Evolutionary conservation across 2,888 invertebrate genomes (phyloP), one percentile per base, ranked within the genome.

Genomic region (Parasteatoda lunata): DNA sequence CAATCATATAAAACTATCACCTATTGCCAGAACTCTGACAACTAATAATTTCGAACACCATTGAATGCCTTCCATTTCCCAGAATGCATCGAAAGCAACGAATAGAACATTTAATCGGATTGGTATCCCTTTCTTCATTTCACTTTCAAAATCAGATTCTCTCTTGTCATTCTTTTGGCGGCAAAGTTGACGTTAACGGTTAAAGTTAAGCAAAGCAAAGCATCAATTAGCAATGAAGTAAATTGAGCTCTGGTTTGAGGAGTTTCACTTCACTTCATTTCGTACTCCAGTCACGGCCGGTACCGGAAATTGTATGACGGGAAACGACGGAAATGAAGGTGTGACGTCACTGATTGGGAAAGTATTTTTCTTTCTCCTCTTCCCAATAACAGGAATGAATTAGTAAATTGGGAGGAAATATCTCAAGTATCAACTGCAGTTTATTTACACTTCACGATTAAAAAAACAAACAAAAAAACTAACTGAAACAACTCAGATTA

Each of bases 321-420:
- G 85, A 72, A 72, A 72, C 72, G 72, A 69, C 81, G 86, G 86
- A 87, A 87, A 87, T 87, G 86, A 87, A 81, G 86, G 73, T 73
- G 86, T 82, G 77, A 87, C 86, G 73, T 77, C 82, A 78, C 75
- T 87, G 86, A 87, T 82, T 82, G 86, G 71, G 71, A 49, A 83
- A 51, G 47, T 15, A 51, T 64, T 65, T 65, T 73, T 64, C 59
- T 45, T 45, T 52, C 52, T 49, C 6, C 59, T n/a, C 51, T 13
- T 65, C 72, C 48, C 47, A 48, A 6, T 72, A 59, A 68, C 45
- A 48, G 81, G 49, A n/a, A 54, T 59, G 69, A 81, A 81, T 81
- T 81, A 81, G 81, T 75, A 75, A 75, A 75, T 81, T 81, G 68
- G 54, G 52, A 73, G 66, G n/a, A 47, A 7, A 30, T 49, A 13